Base-by-base conservation (phyloP, 2,888 invertebrate species). In the Arrhopalites spinosus region DNA sequence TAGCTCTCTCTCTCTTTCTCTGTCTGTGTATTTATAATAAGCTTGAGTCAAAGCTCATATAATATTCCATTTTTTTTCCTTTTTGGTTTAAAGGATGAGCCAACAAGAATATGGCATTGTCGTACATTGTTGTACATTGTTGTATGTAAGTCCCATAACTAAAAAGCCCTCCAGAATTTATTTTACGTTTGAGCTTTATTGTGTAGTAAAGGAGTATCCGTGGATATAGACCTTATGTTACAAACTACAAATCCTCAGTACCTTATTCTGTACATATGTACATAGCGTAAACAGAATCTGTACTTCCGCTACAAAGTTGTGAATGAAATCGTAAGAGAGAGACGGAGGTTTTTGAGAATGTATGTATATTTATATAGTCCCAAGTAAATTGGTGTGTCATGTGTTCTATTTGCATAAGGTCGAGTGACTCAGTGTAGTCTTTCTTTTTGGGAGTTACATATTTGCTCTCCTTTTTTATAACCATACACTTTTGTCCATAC, bases 281-380 rank as follows among this genome's bases (percentile, higher is more conserved):
- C 69, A 30, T 36, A 78, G 79, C 81, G 81, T 82, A 82, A 82
- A 81, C 80, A 79, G 81, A 82, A 82, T 81, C 82, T 82, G 79
- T 74, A 82, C 81, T 82, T 82, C 82, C 82, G 82, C 78, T 81
- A 74, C 64, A 75, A 72, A 73, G 79, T 80, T 82, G 78, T 82
- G 82, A 82, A 82, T 82, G 82, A 81, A 81, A 79, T 77, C 72
- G 71, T 79, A 50, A 27, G 74, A 70, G 74, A 25, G 25, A 7
- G 23, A 3, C 50, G 15, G 8, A 50, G 50, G 2, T n/a, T n/a
- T 50, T 50, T 15, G n/a, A 50, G 50, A 50, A 45, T 7, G 15
- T 15, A 45, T 45, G 7, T 45, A 11, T 45, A n/a, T n/a, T n/a
- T n/a, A n/a, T n/a, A n/a, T n/a, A n/a, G n/a, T n/a, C n/a, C n/a